phyloP scores from a whole-genome alignment of 2,888 invertebrate genomes.

The Cactoblastis cactorum region DNA sequence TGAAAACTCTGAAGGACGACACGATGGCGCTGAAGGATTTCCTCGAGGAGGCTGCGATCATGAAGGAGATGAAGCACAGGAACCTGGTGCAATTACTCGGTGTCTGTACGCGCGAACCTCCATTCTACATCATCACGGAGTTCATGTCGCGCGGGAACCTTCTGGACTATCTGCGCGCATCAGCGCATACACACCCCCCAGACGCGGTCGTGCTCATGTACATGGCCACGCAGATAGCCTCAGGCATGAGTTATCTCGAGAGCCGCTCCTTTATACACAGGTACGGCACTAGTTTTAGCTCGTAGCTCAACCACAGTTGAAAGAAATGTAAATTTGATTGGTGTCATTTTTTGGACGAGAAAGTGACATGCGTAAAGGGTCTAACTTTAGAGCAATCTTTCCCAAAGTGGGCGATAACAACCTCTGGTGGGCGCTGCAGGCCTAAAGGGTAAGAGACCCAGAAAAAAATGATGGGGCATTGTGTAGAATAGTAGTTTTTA shows the following conservation, averaged over 20 bases:
- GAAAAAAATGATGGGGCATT: no score
- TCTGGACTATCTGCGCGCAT: constrained; percentile 95
- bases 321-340: no score
- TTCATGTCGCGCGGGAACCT: constrained; percentile 99
- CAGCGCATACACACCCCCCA: constrained; percentile 90
- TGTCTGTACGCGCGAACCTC: constrained; percentile 98
- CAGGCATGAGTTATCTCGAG: constrained; percentile 99
- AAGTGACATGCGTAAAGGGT: no score
- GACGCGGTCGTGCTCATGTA: constrained; percentile 98
- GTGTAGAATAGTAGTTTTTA: no score
- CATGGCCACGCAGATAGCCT: constrained; percentile 99
- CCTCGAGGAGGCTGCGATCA: constrained; percentile 98
- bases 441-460: no score
- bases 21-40: constrained; percentile 99
- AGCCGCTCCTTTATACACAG: constrained; percentile 96
- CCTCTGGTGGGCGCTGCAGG: no score
- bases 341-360: no score
- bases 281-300: no score
- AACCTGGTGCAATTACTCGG: constrained; percentile 98
- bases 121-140: constrained; percentile 99
- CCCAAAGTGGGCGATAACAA: no score
- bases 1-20: constrained; percentile 99
- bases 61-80: constrained; percentile 99
- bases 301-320: no score
- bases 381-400: no score